Percentiles rank a stretch among this genome's conserved stretches.
phyloP scores from a whole-genome alignment of 2,797 vertebrate species.

The Liparis tanakae region DNA sequence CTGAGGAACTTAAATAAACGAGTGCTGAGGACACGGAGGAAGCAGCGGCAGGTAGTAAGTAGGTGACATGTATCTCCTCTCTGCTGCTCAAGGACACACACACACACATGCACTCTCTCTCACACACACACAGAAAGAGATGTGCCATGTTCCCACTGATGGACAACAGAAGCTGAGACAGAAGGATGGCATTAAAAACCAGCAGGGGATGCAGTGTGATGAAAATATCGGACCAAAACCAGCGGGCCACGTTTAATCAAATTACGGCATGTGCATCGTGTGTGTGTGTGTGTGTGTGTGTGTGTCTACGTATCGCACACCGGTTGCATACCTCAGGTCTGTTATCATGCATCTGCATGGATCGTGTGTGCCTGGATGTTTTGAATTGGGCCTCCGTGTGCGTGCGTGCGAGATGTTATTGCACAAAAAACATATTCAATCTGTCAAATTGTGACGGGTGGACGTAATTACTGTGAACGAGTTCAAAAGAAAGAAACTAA shows the following conservation, averaged over 20 bases:
- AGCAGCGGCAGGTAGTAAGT: not conserved
- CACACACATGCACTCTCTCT: not conserved
- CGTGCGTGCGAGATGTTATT: not conserved
- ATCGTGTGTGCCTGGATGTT: conserved; percentile 10
- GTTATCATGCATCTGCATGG: not conserved
- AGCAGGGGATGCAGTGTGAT: conserved; percentile 65
- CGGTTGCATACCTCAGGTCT: not conserved
- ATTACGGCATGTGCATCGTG: conserved; percentile 33
- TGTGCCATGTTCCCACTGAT: conserved; percentile 51
- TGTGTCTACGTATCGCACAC: not conserved
- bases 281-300: not conserved
- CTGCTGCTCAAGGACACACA: conserved; percentile 27
- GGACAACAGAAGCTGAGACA: conserved; percentile 72
- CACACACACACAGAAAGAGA: conserved; percentile 25
- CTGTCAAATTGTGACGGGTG: not conserved
- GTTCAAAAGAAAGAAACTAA: not conserved
- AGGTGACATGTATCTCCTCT: not conserved
- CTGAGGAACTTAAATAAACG: not conserved
- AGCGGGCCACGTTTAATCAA: conserved; percentile 71
- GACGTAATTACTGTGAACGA: not conserved
- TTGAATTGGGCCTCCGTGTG: not conserved
- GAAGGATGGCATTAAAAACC: conserved; percentile 74
- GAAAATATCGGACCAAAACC: conserved; percentile 72
- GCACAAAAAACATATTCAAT: not conserved
- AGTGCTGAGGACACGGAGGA: not conserved